Conservation (phyloP, 2,888 invertebrate genomes). For the Coleophora deauratella region DNA sequence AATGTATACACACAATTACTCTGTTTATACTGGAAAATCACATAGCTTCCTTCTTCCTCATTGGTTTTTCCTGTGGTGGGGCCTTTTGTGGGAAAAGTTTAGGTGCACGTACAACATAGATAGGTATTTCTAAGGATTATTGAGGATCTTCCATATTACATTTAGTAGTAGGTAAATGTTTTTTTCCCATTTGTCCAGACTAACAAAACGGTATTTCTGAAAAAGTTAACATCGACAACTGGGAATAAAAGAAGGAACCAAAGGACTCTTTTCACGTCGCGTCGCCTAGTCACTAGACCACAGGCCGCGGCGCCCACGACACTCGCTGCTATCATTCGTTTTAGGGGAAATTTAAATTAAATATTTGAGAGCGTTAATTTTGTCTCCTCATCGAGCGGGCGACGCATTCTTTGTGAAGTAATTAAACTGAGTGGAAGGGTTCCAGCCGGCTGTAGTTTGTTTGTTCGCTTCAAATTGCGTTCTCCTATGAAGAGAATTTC, state of each 20-base stretch:
- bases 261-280: slow-evolving; percentile 44
- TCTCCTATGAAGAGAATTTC: slow-evolving; percentile 64
- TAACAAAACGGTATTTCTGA: no score
- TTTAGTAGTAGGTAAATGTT: no score
- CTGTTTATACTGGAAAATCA: no score
- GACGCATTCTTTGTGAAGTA: slow-evolving; percentile 75
- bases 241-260: slow-evolving; percentile 6
- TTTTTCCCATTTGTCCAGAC: no score
- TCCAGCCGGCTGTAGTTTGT: slow-evolving; percentile 68
- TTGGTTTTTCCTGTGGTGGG: no score
- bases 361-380: slow-evolving; percentile 74
- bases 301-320: slow-evolving; percentile 34
- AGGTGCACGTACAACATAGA: no score
- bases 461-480: slow-evolving; percentile 70
- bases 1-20: no score
- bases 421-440: slow-evolving; percentile 74
- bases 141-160: no score
- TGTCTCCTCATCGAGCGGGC: slow-evolving; percentile 72
- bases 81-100: no score
- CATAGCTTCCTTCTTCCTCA: no score
- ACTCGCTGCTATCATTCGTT: slow-evolving; percentile 68
- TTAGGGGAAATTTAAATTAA: slow-evolving; percentile 72
- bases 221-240: neutral
- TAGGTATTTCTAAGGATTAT: no score
- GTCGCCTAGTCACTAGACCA: slow-evolving; percentile 34